Base-by-base conservation (phyloP, 2,113 vertebrate genomes). In the Microcebus griseorufus region DNA sequence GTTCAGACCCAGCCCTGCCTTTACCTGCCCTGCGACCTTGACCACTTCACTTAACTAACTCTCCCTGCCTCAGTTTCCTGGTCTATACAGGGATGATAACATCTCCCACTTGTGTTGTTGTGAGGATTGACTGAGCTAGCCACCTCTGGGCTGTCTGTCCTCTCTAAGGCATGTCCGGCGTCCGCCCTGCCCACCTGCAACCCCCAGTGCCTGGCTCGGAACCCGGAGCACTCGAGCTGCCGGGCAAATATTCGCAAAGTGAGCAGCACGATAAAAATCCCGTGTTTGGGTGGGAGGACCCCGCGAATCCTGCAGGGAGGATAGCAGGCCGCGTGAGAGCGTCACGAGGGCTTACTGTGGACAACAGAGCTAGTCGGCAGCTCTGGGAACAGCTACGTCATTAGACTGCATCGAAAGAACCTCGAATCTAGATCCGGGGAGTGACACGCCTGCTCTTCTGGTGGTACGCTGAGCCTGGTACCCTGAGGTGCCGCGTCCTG, bases 141-240 rank as follows among this genome's bases (percentile, higher is more conserved):
- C 8, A 11, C 7, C 17, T 48, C 48, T 5, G 1, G 80, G 60
- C 16, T 65, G 0, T 4, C 58, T 0, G 2, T 14, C 37, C 34
- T 17, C 25, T 53, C 42, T 34, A 22, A 48, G 27, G 27, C 45
- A n/a, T 2, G 2, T 23, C 67, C 6, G 0, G 1, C 12, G 2
- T 92, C 23, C 10, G 42, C 6, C 14, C 69, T 65, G 39, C 64
- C 73, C 60, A 60, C n/a, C 27, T 22, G 23, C 1, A 0, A 2
- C 64, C 32, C n/a, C 45, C 2, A 16, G 1, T 20, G 3, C 58
- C 48, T 89, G 37, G 16, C 9, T 80, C 34, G 20, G 62, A 65
- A 27, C 27, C 58, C 16, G 32, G 45, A 45, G 48, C 32, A 29
- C 7, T 14, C 0, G 10, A 22, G 18, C 14, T 48, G 4, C 32